Evolutionary conservation across 1,140 invertebrate genomes (phyloP).

Genomic region (Dendrolimus punctatus): DNA sequence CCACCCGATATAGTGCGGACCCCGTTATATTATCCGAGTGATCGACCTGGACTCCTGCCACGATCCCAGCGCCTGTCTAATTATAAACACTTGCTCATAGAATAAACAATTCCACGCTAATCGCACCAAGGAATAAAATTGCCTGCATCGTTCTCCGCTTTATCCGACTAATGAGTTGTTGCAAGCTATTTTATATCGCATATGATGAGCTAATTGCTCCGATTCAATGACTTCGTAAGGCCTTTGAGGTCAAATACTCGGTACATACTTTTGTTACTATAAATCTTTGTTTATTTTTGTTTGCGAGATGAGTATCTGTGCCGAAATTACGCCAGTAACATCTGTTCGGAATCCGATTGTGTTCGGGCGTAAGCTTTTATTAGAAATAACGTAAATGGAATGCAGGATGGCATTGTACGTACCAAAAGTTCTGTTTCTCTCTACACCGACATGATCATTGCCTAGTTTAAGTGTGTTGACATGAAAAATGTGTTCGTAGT

Average conservation of each 20-base stretch:
- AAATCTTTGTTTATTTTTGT: neutral
- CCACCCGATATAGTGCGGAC: constrained; percentile 47
- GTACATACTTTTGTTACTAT: neutral
- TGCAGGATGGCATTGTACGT: constrained; percentile 1
- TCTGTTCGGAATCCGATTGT: constrained; percentile 3
- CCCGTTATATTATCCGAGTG: constrained; percentile 58
- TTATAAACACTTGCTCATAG: constrained; percentile 43
- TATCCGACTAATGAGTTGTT: constrained; percentile 19
- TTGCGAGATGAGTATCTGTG: neutral
- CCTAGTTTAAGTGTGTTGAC: constrained; percentile 18
- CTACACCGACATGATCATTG: constrained; percentile 3
- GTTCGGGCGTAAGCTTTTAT: neutral
- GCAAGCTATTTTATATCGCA: constrained; percentile 20
- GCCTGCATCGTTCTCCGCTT: constrained; percentile 13
- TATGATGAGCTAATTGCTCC: constrained; percentile 19
- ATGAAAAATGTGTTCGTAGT: constrained; percentile 28
- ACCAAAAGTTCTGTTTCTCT: neutral
- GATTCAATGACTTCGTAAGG: constrained; percentile 20
- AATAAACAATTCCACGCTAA: constrained; percentile 42
- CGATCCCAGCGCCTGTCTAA: constrained; percentile 42
- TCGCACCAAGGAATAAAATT: constrained; percentile 31
- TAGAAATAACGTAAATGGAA: constrained; percentile 3
- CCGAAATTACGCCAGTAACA: constrained; percentile 5
- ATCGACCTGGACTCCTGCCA: constrained; percentile 65
- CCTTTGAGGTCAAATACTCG: constrained; percentile 4